Conservation (phyloP, 2,113 vertebrate species). For the Ginglymostoma cirratum region DNA sequence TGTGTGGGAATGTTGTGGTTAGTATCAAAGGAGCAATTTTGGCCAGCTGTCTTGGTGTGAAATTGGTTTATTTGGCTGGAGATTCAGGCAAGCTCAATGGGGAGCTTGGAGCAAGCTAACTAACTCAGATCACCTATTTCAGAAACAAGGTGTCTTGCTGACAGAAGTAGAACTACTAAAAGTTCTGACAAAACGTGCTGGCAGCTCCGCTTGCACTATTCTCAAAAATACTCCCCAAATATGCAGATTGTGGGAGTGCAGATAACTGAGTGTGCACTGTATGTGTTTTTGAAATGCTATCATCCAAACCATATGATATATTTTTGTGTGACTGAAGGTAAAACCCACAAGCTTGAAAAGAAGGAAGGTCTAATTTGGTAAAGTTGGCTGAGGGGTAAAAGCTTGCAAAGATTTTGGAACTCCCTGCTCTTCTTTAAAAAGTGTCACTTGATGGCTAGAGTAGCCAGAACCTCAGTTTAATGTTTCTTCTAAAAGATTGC, state of each 20-base stretch:
- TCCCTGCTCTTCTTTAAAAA: neutral
- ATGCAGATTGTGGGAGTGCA: neutral
- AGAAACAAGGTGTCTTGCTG: neutral
- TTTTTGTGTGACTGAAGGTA: neutral
- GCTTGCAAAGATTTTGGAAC: too few species aligned
- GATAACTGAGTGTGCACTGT: neutral
- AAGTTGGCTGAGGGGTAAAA: too few species aligned
- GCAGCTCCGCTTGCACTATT: neutral
- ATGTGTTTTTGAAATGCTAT: neutral
- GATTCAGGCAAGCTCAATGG: neutral
- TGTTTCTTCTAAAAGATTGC: too few species aligned
- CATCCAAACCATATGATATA: neutral
- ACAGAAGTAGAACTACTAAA: neutral
- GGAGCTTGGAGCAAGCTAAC: neutral
- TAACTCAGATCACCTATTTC: neutral
- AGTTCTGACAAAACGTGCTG: neutral
- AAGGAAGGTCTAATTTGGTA: too few species aligned
- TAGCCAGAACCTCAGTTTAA: neutral
- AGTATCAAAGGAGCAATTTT: neutral
- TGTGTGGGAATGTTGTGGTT: neutral
- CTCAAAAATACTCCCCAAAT: neutral
- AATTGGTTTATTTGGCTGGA: neutral
- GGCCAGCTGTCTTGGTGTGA: neutral
- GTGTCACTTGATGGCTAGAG: neutral
- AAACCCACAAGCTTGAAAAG: neutral